Conservation (phyloP, 2,888 invertebrate genomes). For the Amblyjoppa fuscipennis region DNA sequence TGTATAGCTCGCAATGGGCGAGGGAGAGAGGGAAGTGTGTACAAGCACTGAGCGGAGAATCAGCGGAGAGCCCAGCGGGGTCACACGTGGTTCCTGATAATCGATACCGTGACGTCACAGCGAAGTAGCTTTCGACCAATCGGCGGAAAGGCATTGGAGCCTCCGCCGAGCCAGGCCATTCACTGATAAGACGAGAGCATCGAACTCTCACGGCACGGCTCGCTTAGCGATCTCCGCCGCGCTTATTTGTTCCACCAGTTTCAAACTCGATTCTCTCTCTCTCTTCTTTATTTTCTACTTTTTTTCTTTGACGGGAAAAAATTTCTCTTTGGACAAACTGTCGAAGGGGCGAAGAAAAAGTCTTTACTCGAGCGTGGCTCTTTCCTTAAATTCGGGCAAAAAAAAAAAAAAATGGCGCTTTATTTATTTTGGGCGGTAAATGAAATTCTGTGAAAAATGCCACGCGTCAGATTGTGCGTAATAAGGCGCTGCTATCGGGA, state of each 20-base stretch:
- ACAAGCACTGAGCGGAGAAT: slow-evolving; percentile 22
- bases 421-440: no score
- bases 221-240: slow-evolving; percentile 58
- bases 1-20: not conserved
- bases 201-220: slow-evolving; percentile 75
- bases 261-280: slow-evolving; percentile 19
- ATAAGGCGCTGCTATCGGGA: no score
- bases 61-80: slow-evolving; percentile 39
- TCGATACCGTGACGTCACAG: slow-evolving; percentile 75
- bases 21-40: slow-evolving; percentile 42
- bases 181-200: slow-evolving; percentile 81
- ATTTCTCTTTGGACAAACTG: no score
- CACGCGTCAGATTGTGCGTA: no score
- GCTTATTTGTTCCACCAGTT: slow-evolving; percentile 70
- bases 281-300: slow-evolving; percentile 8
- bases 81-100: slow-evolving; percentile 73
- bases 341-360: not conserved
- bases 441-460: no score
- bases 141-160: slow-evolving; percentile 50
- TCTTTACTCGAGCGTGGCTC: no score
- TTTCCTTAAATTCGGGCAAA: no score
- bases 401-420: no score
- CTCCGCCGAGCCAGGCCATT: slow-evolving; percentile 67
- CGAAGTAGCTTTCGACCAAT: slow-evolving; percentile 66
- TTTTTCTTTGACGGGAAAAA: not conserved